Evolutionary conservation across 2,113 vertebrate species (phyloP).

Genomic region (Salvelinus namaycush): DNA sequence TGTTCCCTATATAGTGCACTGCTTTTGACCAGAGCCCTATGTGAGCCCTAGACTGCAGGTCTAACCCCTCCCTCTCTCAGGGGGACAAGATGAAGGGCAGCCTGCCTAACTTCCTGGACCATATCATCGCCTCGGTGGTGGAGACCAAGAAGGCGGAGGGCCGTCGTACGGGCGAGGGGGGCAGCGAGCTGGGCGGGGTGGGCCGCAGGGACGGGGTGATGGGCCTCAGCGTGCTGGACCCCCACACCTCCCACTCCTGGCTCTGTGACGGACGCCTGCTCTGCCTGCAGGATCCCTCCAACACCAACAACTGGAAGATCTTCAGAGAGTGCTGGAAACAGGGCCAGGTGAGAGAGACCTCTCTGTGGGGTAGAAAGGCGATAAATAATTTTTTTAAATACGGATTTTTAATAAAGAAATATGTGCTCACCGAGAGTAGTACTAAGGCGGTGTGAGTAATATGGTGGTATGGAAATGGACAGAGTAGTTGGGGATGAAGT

Average conservation of each 20-base stretch:
- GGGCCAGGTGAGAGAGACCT: slow-evolving; percentile 84
- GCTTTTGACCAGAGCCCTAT: no score
- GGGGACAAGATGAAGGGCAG: slow-evolving; percentile 91
- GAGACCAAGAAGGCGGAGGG: slow-evolving; percentile 97
- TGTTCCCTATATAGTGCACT: neutral
- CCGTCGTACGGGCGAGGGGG: slow-evolving; percentile 79
- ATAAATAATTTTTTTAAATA: no score
- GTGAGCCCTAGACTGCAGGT: neutral
- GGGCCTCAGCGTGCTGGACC: slow-evolving; percentile 94
- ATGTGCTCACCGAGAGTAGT: no score
- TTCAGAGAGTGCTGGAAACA: slow-evolving; percentile 99
- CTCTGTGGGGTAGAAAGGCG: neutral
- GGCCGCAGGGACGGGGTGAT: slow-evolving; percentile 88
- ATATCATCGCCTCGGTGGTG: slow-evolving; percentile 98
- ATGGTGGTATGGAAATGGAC: no score
- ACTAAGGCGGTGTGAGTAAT: no score
- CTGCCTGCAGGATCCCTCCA: slow-evolving; percentile 96
- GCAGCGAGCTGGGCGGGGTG: slow-evolving; percentile 80
- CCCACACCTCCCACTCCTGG: slow-evolving; percentile 97
- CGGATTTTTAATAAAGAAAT: no score
- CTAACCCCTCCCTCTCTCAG: slow-evolving; percentile 50
- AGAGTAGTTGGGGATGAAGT: no score
- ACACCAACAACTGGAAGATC: slow-evolving; percentile 99
- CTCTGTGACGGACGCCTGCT: slow-evolving; percentile 96
- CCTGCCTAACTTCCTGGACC: slow-evolving; percentile 95